A percentile compares a stretch with the other conserved stretches of the same genome.
These are phyloP conservation scores for Parnassius smintheus DNA, from an alignment of 2,888 invertebrate species.

Conservation along the genomic window DNA sequence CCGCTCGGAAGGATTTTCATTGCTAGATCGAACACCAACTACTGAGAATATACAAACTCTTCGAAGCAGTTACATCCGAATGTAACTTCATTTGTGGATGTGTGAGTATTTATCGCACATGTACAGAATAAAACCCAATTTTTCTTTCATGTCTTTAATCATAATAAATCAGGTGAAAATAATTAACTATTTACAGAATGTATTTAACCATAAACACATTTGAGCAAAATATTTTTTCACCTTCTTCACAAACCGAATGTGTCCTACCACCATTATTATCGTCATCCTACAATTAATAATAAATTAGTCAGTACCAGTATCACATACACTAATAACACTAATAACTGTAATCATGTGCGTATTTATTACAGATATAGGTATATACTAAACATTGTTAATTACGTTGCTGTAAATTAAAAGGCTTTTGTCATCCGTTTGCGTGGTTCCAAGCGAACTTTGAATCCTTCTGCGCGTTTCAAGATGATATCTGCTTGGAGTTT, in stretches of 20 bases:
- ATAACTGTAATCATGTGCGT: constrained; percentile 41
- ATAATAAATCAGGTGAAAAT: constrained; percentile 45
- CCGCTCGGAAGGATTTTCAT: constrained; percentile 30
- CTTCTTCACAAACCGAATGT: constrained; percentile 38
- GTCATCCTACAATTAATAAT: constrained; percentile 48
- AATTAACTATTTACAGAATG: constrained; percentile 59
- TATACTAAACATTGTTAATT: constrained; percentile 32
- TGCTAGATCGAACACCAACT: constrained; percentile 40
- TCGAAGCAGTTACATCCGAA: constrained; percentile 42
- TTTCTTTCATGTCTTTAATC: constrained; percentile 34
- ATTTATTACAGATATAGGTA: constrained; percentile 38
- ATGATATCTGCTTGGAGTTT: constrained; percentile 89
- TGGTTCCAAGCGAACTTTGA: constrained; percentile 86
- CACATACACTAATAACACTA: constrained; percentile 45
- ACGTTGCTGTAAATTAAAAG: constrained; percentile 36
- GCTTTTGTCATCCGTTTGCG: constrained; percentile 77
- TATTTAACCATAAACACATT: constrained; percentile 42
- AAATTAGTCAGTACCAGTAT: constrained; percentile 60
- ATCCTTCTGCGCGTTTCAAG: constrained; percentile 88
- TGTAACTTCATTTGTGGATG: constrained; percentile 36
- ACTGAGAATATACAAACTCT: constrained; percentile 48
- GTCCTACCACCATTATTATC: constrained; percentile 59
- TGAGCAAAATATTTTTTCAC: constrained; percentile 49
- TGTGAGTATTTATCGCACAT: not conserved
- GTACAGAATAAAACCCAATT: not conserved